phyloP scores from a whole-genome alignment of 2,888 invertebrate genomes.

The Petrolisthes manimaculis region DNA sequence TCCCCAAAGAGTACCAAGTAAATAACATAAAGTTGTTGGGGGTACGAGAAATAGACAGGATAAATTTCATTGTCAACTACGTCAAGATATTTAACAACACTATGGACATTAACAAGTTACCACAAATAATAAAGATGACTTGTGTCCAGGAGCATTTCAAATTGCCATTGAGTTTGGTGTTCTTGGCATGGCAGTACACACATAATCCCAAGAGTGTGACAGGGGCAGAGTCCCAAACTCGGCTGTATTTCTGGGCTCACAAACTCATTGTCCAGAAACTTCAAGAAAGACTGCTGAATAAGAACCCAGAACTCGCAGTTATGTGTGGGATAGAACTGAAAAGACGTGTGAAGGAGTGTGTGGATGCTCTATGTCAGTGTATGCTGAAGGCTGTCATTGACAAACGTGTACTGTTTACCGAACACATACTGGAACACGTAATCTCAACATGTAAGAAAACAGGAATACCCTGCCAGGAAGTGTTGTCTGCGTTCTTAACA shows the following conservation, averaged over 20 bases:
- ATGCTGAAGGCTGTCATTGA: background rate
- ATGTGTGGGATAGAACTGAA: background rate
- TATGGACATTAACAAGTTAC: background rate
- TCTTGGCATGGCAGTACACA: conserved; percentile 1
- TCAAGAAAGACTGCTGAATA: background rate
- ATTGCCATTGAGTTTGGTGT: conserved; percentile 17
- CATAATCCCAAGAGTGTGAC: background rate
- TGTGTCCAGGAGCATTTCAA: conserved; percentile 9
- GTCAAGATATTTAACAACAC: background rate
- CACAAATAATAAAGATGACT: background rate
- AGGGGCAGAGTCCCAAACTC: conserved; percentile 1
- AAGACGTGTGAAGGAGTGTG: background rate
- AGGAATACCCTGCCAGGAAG: conserved; percentile 18
- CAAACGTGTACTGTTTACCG: background rate
- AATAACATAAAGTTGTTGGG: conserved; percentile 6
- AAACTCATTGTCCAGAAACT: conserved; percentile 11
- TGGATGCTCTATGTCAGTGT: background rate
- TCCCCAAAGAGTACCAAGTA: background rate
- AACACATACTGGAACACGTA: background rate
- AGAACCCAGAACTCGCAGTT: background rate
- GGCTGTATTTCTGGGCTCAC: conserved; percentile 2
- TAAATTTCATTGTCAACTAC: background rate
- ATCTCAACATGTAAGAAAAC: background rate
- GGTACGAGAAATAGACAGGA: background rate
- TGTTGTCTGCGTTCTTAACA: conserved; percentile 17